Evolutionary conservation across 2,888 invertebrate species (phyloP), one percentile per base, ranked within the genome.

Genomic region (Drosophila histrio): DNA sequence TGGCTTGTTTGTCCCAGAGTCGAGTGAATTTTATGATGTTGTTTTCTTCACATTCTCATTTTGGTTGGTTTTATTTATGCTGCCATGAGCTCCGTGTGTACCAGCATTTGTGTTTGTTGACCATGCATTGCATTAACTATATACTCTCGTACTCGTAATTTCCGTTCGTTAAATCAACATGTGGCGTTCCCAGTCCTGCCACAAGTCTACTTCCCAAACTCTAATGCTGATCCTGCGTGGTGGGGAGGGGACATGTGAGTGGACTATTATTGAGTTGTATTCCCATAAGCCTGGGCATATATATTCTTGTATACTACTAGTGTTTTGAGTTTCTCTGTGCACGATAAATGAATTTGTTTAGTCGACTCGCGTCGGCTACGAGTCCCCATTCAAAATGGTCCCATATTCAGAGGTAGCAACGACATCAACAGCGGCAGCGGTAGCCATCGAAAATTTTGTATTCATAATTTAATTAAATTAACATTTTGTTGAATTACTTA

Each of bases 391-490:
- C 68, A 81, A 38, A 65, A 49, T 43, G 39, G 24, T 24, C 28
- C 22, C 32, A 43, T 15, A 47, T 46, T 41, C 59, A 43, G 38
- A 34, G 28, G 41, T 8, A 39, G 28, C 39, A 39, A 30, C n/a
- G 9, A 26, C 44, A 43, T 2, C 32, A 13, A 15, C 32, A 30
- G 41, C 57, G 32, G 5, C 57, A 41, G 34, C 52, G 46, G 71
- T 73, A 69, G 64, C 57, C 66, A 68, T 64, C 63, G 44, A 64
- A 77, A 77, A 84, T 81, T 72, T 78, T 64, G 58, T 81, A 87
- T 84, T 85, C 82, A 87, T 75, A 81, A 75, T 81, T 81, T 84
- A 81, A 84, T 81, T 81, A 81, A 87, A 87, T 81, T 81, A 81
- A 87, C 82, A 87, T 84, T 87, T 84, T 78, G 78, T 52, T 85